phyloP scores from a whole-genome alignment of 2,797 vertebrate species.

The Danio aesculapii region DNA sequence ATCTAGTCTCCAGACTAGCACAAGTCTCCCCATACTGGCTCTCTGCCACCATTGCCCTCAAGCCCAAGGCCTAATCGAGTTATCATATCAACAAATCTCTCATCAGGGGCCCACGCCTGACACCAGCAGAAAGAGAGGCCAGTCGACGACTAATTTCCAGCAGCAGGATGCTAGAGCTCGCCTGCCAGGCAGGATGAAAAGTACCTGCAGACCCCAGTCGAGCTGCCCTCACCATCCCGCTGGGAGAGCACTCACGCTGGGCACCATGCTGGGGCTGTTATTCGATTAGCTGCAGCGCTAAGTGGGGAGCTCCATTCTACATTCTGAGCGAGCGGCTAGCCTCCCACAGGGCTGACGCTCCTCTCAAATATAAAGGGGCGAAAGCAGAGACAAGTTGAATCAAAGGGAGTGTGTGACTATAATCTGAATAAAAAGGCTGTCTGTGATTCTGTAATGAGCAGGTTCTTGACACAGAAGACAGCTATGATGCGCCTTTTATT shows the following conservation, averaged over 20 bases:
- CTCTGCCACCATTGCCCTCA: constrained; percentile 77
- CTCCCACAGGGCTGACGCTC: constrained; percentile 77
- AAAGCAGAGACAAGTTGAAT: constrained; percentile 58
- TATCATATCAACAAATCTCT: constrained; percentile 87
- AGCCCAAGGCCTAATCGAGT: constrained; percentile 83
- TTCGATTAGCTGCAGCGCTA: constrained; percentile 85
- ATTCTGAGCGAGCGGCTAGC: constrained; percentile 61
- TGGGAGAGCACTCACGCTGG: constrained; percentile 82
- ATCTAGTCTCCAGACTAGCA: constrained; percentile 79
- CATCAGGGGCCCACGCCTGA: constrained; percentile 79
- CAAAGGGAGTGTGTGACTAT: constrained; percentile 65
- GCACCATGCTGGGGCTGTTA: constrained; percentile 87
- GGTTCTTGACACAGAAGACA: constrained; percentile 52
- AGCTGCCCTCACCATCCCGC: constrained; percentile 78
- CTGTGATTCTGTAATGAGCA: constrained; percentile 52
- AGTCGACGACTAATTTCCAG: constrained; percentile 83
- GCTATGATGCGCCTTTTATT: constrained; percentile 47
- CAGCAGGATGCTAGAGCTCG: constrained; percentile 79
- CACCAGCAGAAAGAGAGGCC: constrained; percentile 79
- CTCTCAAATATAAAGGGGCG: constrained; percentile 57
- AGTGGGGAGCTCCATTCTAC: constrained; percentile 81
- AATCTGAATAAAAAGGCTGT: constrained; percentile 61
- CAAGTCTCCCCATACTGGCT: constrained; percentile 74
- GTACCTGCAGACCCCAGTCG: constrained; percentile 86
- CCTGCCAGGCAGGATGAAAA: constrained; percentile 86